Conservation (phyloP, 1,140 invertebrate species). For the Drosophila obscura region DNA sequence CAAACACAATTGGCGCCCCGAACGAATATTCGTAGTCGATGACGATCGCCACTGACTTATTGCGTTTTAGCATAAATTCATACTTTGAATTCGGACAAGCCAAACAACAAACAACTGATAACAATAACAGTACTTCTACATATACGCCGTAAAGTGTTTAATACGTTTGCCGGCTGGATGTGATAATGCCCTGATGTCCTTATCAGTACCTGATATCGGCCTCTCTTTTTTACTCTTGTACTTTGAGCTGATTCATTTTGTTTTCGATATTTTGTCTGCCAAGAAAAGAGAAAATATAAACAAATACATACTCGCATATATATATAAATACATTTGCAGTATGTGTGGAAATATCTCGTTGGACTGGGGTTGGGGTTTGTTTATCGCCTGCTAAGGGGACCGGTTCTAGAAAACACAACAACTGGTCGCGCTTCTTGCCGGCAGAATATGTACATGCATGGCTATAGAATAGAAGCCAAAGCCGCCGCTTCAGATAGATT, state of each 20-base stretch:
- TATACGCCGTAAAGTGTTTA: slow-evolving; percentile 35
- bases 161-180: slow-evolving; percentile 22
- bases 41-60: slow-evolving; percentile 43
- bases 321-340: slow-evolving; percentile 1
- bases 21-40: slow-evolving; percentile 30
- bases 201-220: slow-evolving; percentile 22
- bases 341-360: slow-evolving; percentile 14
- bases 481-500: too few species aligned
- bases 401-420: slow-evolving; percentile 60
- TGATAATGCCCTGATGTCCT: slow-evolving; percentile 36
- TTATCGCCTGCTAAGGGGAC: slow-evolving; percentile 43
- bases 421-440: slow-evolving; percentile 46
- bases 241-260: slow-evolving; percentile 70
- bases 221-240: slow-evolving; percentile 51
- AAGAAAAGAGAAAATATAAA: slow-evolving; percentile 68
- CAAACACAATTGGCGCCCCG: slow-evolving; percentile 11
- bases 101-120: slow-evolving; percentile 50
- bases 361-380: slow-evolving; percentile 22
- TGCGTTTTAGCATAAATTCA: slow-evolving; percentile 75
- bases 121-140: slow-evolving; percentile 50
- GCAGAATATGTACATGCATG: slow-evolving; percentile 28
- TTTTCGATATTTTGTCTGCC: slow-evolving; percentile 54
- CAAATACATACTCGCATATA: slow-evolving; percentile 26
- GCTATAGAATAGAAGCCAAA: neutral
- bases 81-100: slow-evolving; percentile 6